Percentiles rank a stretch among this genome's conserved stretches.
Evolutionary conservation across 23 tunicate genomes (phyloP).

Genomic region (Clavelina lepadiformis): DNA sequence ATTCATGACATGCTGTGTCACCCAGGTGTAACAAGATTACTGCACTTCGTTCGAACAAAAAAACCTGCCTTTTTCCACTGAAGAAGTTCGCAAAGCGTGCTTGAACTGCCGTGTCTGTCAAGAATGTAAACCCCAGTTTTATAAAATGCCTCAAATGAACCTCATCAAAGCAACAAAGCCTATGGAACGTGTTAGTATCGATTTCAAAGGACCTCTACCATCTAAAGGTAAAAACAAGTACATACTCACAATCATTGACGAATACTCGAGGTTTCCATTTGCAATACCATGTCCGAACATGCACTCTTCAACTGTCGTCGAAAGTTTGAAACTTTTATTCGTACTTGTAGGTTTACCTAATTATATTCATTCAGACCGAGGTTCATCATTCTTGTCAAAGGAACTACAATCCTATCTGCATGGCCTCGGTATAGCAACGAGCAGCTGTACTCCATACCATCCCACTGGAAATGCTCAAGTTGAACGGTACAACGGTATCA

Average conservation of each 20-base stretch:
- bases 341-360: too few relatives aligned
- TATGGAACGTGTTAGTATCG: slow-evolving; percentile 11
- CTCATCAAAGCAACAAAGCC: slow-evolving; percentile 17
- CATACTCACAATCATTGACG: slow-evolving; percentile 1
- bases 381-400: too few relatives aligned
- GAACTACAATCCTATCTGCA: too few relatives aligned
- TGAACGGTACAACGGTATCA: too few relatives aligned
- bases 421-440: too few relatives aligned
- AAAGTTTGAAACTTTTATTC: neutral
- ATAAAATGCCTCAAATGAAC: neutral
- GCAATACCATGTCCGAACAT: slow-evolving; percentile 12
- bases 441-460: too few relatives aligned
- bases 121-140: neutral
- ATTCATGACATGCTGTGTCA: slow-evolving; percentile 10
- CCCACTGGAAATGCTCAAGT: too few relatives aligned
- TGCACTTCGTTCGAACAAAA: slow-evolving; percentile 10
- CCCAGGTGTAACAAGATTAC: slow-evolving; percentile 11
- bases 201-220: slow-evolving; percentile 10
- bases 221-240: slow-evolving; percentile 2
- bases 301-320: slow-evolving; percentile 4
- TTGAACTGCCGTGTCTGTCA: slow-evolving; percentile 1
- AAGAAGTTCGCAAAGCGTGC: neutral
- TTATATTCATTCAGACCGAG: too few relatives aligned
- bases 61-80: slow-evolving; percentile 12
- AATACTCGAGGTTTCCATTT: slow-evolving; percentile 17